Base-by-base conservation (phyloP, 2,888 invertebrate species). In the Drosophila leonis region DNA sequence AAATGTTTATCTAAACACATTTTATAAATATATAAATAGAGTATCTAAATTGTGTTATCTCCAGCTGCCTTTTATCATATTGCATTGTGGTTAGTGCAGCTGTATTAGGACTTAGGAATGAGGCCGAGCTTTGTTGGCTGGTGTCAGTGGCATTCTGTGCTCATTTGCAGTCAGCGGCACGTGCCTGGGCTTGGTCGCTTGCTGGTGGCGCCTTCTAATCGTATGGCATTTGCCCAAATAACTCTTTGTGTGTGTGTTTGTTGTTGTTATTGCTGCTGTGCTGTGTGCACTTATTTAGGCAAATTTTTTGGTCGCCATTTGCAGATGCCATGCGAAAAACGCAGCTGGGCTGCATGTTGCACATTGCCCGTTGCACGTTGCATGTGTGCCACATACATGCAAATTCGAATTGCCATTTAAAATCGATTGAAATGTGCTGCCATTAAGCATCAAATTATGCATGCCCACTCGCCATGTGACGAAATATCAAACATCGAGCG, bases 401-500 rank as follows among this genome's bases (percentile, higher is more conserved):
- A 72, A 76, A 82, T 82, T 27, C 54, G 74, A 73, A 71, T 57
- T 72, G 66, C 49, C 75, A 67, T 55, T 39, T 65, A 10, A 48
- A 72, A 83, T 83, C 90, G 88, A 87, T 88, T 64, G 73, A 70
- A 62, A 78, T 77, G 76, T 64, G 18, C 37, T 29, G 71, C 75
- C 90, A 86, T 86, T 88, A 85, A 72, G 66, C 60, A 68, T 61
- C 86, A 70, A 82, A 90, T 86, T 86, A 90, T 86, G 88, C 88
- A 86, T 90, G 86, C 86, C 86, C 86, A 90, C 86, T 86, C 90
- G 72, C 75, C 78, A 71, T 70, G 69, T 82, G 72, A 85, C 80
- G 67, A 49, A 52, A 65, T 33, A 66, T 48, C 66, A 82, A 83
- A 76, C 70, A 81, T 62, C 33, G 60, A 44, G 51, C 46, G 61